Percentiles rank a stretch among this genome's conserved stretches.
These are phyloP conservation scores for Heliconius erato DNA, from an alignment of 2,888 invertebrate species.

Conservation along the genomic window DNA sequence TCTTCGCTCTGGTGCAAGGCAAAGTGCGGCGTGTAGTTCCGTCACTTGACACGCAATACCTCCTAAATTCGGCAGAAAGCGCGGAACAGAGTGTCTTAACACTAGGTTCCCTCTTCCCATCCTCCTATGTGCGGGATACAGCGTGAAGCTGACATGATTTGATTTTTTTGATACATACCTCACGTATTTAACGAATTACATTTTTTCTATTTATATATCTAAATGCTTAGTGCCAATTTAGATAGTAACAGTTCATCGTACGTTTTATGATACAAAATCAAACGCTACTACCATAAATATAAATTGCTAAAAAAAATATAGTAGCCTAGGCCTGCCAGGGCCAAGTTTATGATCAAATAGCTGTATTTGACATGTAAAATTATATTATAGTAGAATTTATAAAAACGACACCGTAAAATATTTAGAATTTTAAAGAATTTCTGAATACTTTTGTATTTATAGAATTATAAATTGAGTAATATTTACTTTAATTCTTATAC, in stretches of 20 bases:
- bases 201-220: slow-evolving; percentile 17
- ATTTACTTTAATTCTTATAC: not conserved
- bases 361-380: not conserved
- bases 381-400: not conserved
- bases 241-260: slow-evolving; percentile 21
- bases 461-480: not conserved
- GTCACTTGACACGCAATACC: too few species aligned
- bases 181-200: not conserved
- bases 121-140: too few species aligned
- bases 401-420: not conserved
- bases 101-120: too few species aligned
- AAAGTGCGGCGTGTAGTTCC: too few species aligned
- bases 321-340: slow-evolving; percentile 8
- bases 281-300: not conserved
- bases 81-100: too few species aligned
- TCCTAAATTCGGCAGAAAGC: too few species aligned
- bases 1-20: too few species aligned
- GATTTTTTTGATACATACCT: not conserved
- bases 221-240: not conserved
- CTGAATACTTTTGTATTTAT: not conserved
- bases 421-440: not conserved
- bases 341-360: not conserved
- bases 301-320: slow-evolving; percentile 6
- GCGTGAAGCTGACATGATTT: too few species aligned
- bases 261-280: slow-evolving; percentile 14